Percentiles rank a stretch among this genome's conserved stretches.
Conservation (phyloP, 2,888 invertebrate genomes). For the Eulithis prunata region DNA sequence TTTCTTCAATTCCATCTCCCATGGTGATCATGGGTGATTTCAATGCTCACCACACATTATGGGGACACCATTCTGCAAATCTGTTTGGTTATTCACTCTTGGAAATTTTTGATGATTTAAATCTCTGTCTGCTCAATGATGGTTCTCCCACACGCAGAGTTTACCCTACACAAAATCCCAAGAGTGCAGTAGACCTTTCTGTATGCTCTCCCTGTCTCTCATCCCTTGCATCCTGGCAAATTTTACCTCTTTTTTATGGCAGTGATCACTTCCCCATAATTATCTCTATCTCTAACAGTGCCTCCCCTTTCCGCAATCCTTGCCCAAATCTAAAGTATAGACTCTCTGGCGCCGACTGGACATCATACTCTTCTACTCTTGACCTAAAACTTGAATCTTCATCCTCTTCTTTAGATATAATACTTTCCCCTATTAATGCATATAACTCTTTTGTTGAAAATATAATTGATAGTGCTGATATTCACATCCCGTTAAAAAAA, state of each 20-base stretch:
- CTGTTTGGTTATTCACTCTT: not conserved
- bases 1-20: conserved; percentile 3
- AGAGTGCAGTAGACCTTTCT: conserved; percentile 43
- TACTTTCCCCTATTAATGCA: not conserved
- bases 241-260: conserved; percentile 24
- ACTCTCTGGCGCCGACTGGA: conserved; percentile 26
- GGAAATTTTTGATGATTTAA: conserved; percentile 28
- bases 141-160: conserved; percentile 38
- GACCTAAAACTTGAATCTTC: conserved; percentile 9
- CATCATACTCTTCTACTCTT: conserved; percentile 1
- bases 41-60: not conserved
- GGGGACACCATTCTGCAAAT: not conserved
- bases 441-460: not conserved
- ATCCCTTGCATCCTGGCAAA: conserved; percentile 21
- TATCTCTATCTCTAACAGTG: not conserved
- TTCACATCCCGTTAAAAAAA: conserved; percentile 20
- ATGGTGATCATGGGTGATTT: not conserved
- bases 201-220: conserved; percentile 26
- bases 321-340: conserved; percentile 28
- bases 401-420: not conserved
- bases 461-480: conserved; percentile 3
- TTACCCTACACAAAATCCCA: conserved; percentile 26
- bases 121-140: conserved; percentile 39
- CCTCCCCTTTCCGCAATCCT: conserved; percentile 3
- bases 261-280: conserved; percentile 42